Conservation (phyloP, 1,140 invertebrate genomes). For the Steinernema feltiae region DNA sequence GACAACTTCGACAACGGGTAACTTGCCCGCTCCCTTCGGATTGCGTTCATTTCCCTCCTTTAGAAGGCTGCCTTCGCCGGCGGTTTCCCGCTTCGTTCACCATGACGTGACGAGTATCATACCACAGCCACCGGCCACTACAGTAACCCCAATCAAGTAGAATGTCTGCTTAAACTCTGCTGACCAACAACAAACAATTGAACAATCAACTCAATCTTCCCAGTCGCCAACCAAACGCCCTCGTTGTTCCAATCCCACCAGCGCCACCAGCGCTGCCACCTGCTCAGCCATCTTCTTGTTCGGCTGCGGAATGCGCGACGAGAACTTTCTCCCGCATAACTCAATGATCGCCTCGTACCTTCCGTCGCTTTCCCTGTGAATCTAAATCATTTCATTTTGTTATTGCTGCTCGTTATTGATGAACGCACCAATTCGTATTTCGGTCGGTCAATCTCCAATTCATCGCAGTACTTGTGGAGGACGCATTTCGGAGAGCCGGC, state of each 20-base stretch:
- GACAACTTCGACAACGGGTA: conserved; percentile 20
- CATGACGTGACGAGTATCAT: conserved; percentile 40
- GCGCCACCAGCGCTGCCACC: conserved; percentile 50
- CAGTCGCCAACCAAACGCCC: conserved; percentile 43
- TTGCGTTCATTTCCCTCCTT: neutral
- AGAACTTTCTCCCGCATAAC: conserved; percentile 36
- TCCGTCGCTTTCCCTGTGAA: conserved; percentile 25
- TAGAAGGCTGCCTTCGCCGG: conserved; percentile 31
- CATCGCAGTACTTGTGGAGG: conserved; percentile 37
- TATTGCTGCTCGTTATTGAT: conserved; percentile 3
- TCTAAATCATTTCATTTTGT: conserved; percentile 16
- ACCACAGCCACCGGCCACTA: conserved; percentile 17
- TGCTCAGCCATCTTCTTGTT: conserved; percentile 57
- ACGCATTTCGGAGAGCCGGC: conserved; percentile 44
- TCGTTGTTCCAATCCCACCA: conserved; percentile 45
- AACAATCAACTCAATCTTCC: conserved; percentile 36
- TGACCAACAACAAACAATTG: neutral
- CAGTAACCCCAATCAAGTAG: neutral
- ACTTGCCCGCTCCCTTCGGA: conserved; percentile 9
- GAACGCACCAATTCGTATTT: conserved; percentile 33
- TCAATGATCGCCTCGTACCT: conserved; percentile 29
- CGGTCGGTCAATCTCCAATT: conserved; percentile 19
- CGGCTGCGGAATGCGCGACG: conserved; percentile 48
- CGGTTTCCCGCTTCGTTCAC: conserved; percentile 38
- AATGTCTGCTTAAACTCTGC: neutral